Conservation (phyloP, 2,888 invertebrate genomes). For the Ichneumoninae sp. region DNA sequence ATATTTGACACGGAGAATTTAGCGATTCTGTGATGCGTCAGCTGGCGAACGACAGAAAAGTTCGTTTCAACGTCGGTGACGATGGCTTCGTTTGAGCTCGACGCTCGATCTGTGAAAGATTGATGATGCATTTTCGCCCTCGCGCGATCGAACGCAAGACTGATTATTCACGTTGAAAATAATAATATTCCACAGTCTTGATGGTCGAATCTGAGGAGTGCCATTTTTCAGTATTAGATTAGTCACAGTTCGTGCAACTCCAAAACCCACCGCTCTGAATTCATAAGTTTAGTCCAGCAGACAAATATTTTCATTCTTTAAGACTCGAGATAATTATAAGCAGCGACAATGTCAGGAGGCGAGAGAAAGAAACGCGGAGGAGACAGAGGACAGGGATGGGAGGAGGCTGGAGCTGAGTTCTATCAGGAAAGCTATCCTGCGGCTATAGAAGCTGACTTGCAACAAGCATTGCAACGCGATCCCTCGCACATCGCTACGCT, state of each 20-base stretch:
- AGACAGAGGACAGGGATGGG: slow-evolving; percentile 89
- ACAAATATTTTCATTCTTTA: background rate
- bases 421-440: slow-evolving; percentile 94
- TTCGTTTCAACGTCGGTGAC: slow-evolving; percentile 31
- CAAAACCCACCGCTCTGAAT: background rate
- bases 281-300: background rate
- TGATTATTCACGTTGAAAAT: slow-evolving; percentile 2
- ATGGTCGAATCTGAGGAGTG: background rate
- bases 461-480: slow-evolving; percentile 88
- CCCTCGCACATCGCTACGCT: slow-evolving; percentile 91
- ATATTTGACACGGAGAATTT: background rate
- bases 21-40: slow-evolving; percentile 38
- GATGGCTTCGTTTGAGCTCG: slow-evolving; percentile 31
- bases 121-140: slow-evolving; percentile 30
- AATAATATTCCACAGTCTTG: background rate
- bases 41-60: slow-evolving; percentile 23
- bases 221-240: slow-evolving; percentile 9
- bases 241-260: background rate
- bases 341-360: slow-evolving; percentile 86
- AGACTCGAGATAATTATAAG: background rate
- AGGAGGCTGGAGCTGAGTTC: slow-evolving; percentile 93
- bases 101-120: slow-evolving; percentile 10
- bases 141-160: background rate
- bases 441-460: slow-evolving; percentile 87
- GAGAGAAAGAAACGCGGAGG: slow-evolving; percentile 86